Base-by-base conservation (phyloP, 2,797 vertebrate species). In the Cyclura pinguis region DNA sequence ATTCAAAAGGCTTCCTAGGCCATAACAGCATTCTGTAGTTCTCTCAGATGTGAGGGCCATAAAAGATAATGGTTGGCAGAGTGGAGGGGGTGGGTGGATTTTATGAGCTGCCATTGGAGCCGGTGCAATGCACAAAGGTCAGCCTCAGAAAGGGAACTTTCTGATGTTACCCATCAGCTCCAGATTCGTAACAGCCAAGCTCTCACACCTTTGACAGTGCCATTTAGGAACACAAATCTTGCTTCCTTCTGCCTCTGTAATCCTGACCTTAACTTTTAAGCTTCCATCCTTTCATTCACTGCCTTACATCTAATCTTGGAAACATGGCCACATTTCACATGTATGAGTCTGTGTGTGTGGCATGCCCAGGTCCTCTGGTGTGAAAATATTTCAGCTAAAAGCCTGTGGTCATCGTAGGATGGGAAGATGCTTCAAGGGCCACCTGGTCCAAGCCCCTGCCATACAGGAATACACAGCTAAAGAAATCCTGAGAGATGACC, bases 61-160 rank as follows among this genome's bases (percentile, higher is more conserved):
- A 87, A 90, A 76, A 87, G 80, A 7, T 83, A 77, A 83, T 62
- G 67, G 47, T 32, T 82, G 80, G 64, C 8, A 35, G 80, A 80
- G 47, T 29, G 32, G 72, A 42, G 16, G 72, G 80, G 9, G 67
- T 9, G 67, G 29, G 22, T 20, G 29, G 42, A 67, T 42, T 87
- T 87, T 82, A 64, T 90, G 69, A 67, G 57, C 80, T 55, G 57
- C n/a, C 35, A 1, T 76, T 76, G 69, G 38, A 62, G 55, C 80
- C 13, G 38, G 13, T 32, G 80, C 38, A 64, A 18, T 38, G 80
- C 57, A 82, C 69, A 76, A 77, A 89, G 88, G 80, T 89, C 72
- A 90, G 42, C 24, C 2, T 72, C 6, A 52, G 42, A 87, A 77
- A 64, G 20, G 57, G 77, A 52, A 38, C 20, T 20, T 67, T 86